Conservation (phyloP, 2,113 vertebrate species). For the Tiliqua scincoides region DNA sequence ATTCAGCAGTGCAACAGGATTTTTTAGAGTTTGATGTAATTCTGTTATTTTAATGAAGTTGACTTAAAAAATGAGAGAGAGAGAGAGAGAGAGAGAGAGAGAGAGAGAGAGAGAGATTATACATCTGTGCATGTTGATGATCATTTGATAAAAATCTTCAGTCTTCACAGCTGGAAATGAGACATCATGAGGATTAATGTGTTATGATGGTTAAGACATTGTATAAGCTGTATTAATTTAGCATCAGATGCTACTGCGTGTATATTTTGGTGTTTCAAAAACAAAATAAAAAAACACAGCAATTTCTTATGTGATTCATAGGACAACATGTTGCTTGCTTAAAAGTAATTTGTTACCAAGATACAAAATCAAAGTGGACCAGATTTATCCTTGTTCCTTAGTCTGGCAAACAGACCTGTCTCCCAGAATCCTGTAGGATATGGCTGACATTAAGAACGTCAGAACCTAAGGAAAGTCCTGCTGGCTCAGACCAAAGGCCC, state of each 20-base stretch:
- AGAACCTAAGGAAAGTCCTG: too few relatives aligned
- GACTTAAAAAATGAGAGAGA: neutral
- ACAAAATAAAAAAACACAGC: neutral
- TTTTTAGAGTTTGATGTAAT: conserved; percentile 11
- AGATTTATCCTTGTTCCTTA: conserved; percentile 23
- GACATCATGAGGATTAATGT: neutral
- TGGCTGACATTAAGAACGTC: neutral
- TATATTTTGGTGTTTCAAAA: conserved; percentile 3
- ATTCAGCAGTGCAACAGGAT: conserved; percentile 30
- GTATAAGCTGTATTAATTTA: conserved; percentile 32
- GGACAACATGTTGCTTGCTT: neutral
- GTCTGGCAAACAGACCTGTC: neutral
- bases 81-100: too few relatives aligned
- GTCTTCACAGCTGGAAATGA: conserved; percentile 27
- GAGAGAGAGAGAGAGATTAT: too few relatives aligned
- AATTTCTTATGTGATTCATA: conserved; percentile 18
- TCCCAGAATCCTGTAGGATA: conserved; percentile 1
- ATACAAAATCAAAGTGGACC: neutral
- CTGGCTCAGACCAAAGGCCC: too few relatives aligned
- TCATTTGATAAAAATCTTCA: neutral
- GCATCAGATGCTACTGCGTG: conserved; percentile 1
- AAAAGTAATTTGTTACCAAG: conserved; percentile 27
- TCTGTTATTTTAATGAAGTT: neutral
- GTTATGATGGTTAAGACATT: neutral
- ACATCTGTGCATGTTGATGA: neutral